phyloP scores from a whole-genome alignment of 2,113 vertebrate species.

The Lichenostomus cassidix region DNA sequence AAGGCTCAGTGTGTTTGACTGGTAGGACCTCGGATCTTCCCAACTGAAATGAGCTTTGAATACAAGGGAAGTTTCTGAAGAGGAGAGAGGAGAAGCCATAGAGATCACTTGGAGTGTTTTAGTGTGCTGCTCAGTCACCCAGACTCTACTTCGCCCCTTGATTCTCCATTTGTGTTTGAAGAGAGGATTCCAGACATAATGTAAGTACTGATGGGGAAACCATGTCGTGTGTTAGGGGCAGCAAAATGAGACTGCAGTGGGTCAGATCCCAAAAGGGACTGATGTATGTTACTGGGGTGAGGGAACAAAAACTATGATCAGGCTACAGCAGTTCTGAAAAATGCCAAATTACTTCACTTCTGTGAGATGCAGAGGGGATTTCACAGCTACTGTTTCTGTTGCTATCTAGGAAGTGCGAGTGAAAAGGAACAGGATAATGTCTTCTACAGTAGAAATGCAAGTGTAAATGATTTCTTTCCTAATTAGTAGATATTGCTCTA shows the following conservation, averaged over 20 bases:
- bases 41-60: background rate
- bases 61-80: background rate
- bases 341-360: background rate
- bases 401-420: background rate
- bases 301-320: background rate
- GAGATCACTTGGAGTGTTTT: slow-evolving; percentile 13
- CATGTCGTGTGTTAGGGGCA: background rate
- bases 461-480: background rate
- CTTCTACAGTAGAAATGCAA: background rate
- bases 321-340: background rate
- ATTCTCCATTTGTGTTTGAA: background rate
- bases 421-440: background rate
- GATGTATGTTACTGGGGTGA: background rate
- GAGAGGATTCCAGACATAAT: background rate
- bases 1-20: slow-evolving; percentile 5
- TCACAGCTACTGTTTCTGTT: slow-evolving; percentile 17
- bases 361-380: background rate
- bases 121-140: background rate
- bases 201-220: slow-evolving; percentile 61
- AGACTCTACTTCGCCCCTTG: background rate
- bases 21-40: background rate
- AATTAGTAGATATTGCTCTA: background rate
- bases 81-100: slow-evolving; percentile 8
- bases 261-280: background rate
- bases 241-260: background rate